These are phyloP conservation scores for Hippolais icterina DNA, from an alignment of 2,113 vertebrate genomes.

Conservation along the genomic window DNA sequence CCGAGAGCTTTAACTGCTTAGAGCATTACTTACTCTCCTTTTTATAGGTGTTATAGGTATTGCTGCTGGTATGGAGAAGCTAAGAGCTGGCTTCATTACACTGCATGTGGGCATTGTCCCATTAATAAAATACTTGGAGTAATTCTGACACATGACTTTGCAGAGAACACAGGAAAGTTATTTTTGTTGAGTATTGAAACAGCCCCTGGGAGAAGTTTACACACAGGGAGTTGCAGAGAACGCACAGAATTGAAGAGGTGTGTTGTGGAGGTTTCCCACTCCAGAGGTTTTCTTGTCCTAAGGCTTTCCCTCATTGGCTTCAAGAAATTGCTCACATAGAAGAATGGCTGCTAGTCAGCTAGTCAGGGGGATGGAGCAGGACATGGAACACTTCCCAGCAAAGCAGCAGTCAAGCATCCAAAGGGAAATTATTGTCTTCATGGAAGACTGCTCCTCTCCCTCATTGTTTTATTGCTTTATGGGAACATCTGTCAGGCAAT, in stretches of 20 bases:
- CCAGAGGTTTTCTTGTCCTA: not conserved
- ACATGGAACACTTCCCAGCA: not conserved
- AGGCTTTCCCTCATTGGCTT: not conserved
- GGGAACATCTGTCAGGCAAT: slow-evolving; percentile 20
- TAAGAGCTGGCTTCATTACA: not conserved
- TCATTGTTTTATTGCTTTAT: slow-evolving; percentile 29
- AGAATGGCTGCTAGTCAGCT: not conserved
- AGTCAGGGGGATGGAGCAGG: not conserved
- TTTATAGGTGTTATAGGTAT: not conserved
- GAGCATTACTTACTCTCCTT: not conserved
- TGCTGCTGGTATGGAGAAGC: not conserved
- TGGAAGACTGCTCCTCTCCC: not conserved
- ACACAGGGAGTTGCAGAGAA: not conserved
- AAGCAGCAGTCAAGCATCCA: not conserved
- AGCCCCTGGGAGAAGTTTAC: not conserved
- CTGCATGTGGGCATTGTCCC: not conserved
- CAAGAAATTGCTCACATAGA: not conserved
- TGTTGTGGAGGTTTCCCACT: not conserved
- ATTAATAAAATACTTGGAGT: not conserved
- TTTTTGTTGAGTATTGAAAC: not conserved
- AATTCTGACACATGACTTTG: not conserved
- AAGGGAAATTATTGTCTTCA: slow-evolving; percentile 32
- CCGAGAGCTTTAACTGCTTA: not conserved
- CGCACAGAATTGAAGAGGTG: rapidly evolving
- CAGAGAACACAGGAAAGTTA: not conserved